Conservation (phyloP, 2,797 vertebrate genomes). For the Ispidina picta region DNA sequence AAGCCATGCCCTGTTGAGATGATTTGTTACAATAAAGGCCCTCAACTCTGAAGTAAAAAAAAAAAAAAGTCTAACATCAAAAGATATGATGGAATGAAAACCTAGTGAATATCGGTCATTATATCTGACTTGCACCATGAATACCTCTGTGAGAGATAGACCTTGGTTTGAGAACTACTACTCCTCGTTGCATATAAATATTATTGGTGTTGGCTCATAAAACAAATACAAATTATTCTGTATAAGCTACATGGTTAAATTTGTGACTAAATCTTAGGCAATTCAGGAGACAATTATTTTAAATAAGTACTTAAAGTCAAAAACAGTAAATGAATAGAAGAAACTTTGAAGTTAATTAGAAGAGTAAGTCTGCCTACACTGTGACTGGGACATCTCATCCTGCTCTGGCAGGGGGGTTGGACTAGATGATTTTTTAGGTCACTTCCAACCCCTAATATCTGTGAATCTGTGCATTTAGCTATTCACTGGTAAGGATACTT, state of each 20-base stretch:
- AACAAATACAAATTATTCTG: constrained; percentile 3
- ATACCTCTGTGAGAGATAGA: neutral
- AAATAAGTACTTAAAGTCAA: neutral
- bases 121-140: neutral
- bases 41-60: neutral
- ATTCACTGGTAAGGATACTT: neutral
- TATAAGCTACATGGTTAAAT: neutral
- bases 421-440: too few relatives aligned
- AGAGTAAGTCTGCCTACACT: neutral
- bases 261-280: neutral
- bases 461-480: neutral
- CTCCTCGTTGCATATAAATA: neutral
- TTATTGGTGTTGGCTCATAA: neutral
- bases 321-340: neutral
- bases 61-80: neutral
- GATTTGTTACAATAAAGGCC: neutral
- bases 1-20: neutral
- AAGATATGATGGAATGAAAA: neutral
- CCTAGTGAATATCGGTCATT: neutral
- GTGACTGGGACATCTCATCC: neutral
- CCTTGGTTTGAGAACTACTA: constrained; percentile 14
- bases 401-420: too few relatives aligned
- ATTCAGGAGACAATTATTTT: neutral
- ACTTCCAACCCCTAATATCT: too few relatives aligned
- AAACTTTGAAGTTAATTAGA: neutral